Evolutionary conservation across 2,888 invertebrate genomes (phyloP), one percentile per base, ranked within the genome.

Genomic region (Julus scanicus): DNA sequence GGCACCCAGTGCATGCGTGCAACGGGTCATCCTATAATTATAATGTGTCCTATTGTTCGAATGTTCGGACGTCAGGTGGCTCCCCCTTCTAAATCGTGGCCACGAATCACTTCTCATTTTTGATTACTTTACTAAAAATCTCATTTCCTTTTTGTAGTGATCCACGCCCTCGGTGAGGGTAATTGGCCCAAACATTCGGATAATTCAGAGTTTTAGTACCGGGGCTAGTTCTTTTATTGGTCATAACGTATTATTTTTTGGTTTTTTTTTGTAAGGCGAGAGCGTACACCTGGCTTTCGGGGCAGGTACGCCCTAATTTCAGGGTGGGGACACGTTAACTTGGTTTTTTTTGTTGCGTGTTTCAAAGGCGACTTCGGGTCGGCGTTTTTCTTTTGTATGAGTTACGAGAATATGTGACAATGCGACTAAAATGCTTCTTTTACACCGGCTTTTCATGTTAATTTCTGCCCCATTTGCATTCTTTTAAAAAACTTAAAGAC

Each of bases 261-360:
- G 13, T 49, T 49, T 37, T 86, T 86, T 37, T 40, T 39, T 40
- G n/a, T 85, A 15, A 20, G 37, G 83, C 29, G 83, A 15, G 37
- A 40, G 15, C 48, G n/a, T 37, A 48, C 86, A 49, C 86, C 37
- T 49, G 84, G 40, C 84, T 8, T 44, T 48, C 44, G n/a, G 84
- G 40, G 84, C 44, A 48, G 87, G 57, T 37, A 53, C 87, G 87
- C 87, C 87, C 57, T 87, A 87, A 87, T 87, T 87, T 39, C 11
- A 57, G 87, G 87, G 87, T 87, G 87, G 3, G 48, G 20, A 17
- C 86, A 44, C 49, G 39, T 8, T n/a, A 6, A 44, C 29, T 84
- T 84, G 5, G 17, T 29, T 86, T 40, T 63, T 63, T 63, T 37
- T 87, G 48, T 84, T n/a, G 4, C 63, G 57, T 87, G 15, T 57